A percentile compares a stretch with the other conserved stretches of the same genome.
Evolutionary conservation across 2,888 invertebrate species (phyloP).

Genomic region (Leptopilina drosophilae): DNA sequence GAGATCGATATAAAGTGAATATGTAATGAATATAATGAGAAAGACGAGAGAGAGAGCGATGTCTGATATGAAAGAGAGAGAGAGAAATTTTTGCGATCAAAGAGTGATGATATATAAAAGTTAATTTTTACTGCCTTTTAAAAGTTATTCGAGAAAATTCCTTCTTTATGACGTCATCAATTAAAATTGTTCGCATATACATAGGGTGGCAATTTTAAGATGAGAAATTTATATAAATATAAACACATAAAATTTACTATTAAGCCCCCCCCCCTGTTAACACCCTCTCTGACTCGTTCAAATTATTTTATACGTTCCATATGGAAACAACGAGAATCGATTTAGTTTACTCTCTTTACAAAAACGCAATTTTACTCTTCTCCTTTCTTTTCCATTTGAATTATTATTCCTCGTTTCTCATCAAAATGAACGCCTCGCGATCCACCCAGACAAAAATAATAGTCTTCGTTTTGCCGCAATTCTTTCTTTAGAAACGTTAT

Average conservation of each 20-base stretch:
- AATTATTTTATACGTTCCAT: conserved; percentile 15
- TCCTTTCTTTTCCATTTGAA: not conserved
- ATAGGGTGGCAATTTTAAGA: not conserved
- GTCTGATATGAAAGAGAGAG: not conserved
- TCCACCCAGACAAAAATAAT: no score
- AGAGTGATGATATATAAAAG: not conserved
- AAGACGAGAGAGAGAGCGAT: not conserved
- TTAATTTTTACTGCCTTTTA: conserved; percentile 10
- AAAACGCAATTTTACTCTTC: not conserved
- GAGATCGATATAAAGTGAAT: no score
- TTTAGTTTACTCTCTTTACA: conserved; percentile 8
- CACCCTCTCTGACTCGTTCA: not conserved
- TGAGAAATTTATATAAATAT: not conserved
- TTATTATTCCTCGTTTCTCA: conserved; percentile 4
- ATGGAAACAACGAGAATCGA: conserved; percentile 23
- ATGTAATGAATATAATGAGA: no score
- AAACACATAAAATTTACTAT: not conserved
- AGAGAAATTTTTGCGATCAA: not conserved
- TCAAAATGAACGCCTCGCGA: not conserved
- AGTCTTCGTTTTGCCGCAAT: no score
- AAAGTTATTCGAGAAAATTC: conserved; percentile 26
- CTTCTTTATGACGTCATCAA: conserved; percentile 15
- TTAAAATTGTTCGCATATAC: not conserved
- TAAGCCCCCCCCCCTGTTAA: no score
- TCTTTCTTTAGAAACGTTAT: no score